Evolutionary conservation across 1,140 invertebrate species (phyloP), one percentile per base, ranked within the genome.

Genomic region (Dendrolimus kikuchii): DNA sequence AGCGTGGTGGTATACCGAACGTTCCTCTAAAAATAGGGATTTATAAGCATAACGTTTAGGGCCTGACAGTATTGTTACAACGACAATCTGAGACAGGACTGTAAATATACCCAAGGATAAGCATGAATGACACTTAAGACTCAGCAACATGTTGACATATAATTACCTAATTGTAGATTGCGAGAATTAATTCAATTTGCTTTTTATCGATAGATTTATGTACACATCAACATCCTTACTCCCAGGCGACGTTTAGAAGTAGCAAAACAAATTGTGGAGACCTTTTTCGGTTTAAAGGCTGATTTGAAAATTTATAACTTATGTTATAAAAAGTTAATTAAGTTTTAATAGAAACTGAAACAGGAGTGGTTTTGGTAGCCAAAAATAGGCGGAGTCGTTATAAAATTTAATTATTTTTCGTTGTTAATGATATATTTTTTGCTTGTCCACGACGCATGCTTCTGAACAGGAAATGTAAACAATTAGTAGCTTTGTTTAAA

Each of bases 271-370:
- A 83, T 86, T 67, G 71, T 63, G 61, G 68, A 23, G 71, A 70
- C 71, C 71, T 73, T 81, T 70, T 66, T 61, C 60, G 67, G 65
- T 62, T 59, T 68, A 67, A 71, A 79, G 73, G 66, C 68, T 73
- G 68, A 71, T 84, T 79, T 75, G 73, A 78, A 23, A 76, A 81
- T 80, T 81, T 81, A 81, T 82, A 77, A 71, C 66, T 71, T 56
- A 62, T 23, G 23, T 51, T 52, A 73, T 60, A 82, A 84, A 83
- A 84, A 84, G 77, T 86, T 86, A 86, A 86, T 86, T 86, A 84
- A 86, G 83, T 82, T 83, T 86, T 86, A 84, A 86, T 86, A 80
- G 83, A 86, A 86, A 76, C 70, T 69, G 58, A 83, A 75, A 81
- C 79, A 60, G 79, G 78, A 81, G 83, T 84, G 78, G 68, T 69